These are phyloP conservation scores for Pedetes capensis DNA, from an alignment of 2,113 vertebrate species.

Conservation along the genomic window DNA sequence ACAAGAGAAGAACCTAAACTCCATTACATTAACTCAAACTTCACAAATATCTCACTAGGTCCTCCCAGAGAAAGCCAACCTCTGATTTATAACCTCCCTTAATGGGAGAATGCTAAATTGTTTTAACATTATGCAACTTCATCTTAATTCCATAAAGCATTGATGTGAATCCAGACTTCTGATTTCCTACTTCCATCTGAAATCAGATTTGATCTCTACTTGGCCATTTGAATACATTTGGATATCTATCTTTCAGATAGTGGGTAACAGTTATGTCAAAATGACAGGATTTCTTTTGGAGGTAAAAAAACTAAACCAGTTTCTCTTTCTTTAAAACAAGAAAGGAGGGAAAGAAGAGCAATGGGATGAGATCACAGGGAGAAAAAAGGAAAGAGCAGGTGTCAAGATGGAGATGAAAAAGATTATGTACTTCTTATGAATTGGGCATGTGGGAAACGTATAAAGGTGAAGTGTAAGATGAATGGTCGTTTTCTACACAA, in stretches of 20 bases:
- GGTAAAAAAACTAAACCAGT: not conserved
- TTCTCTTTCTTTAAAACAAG: not conserved
- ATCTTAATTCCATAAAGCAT: not conserved
- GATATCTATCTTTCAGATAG: not conserved
- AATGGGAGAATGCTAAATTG: not conserved
- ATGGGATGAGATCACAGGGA: not conserved
- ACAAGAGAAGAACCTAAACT: not conserved
- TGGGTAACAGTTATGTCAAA: not conserved
- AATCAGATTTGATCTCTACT: not conserved
- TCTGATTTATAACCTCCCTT: not conserved
- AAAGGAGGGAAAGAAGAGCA: not conserved
- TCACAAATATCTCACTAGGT: not conserved
- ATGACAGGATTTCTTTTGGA: not conserved
- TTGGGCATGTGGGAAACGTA: not conserved
- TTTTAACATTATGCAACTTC: not conserved
- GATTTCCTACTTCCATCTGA: not conserved
- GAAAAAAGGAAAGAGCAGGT: too few relatives aligned
- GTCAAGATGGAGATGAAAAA: not conserved
- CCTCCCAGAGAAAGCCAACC: not conserved
- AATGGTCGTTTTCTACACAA: constrained; percentile 26
- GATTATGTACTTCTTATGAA: not conserved
- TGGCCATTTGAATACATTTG: not conserved
- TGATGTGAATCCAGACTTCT: not conserved
- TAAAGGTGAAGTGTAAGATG: not conserved
- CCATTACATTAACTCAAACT: not conserved